Base-by-base conservation (phyloP, 2,113 vertebrate genomes). In the Sorex fumeus region DNA sequence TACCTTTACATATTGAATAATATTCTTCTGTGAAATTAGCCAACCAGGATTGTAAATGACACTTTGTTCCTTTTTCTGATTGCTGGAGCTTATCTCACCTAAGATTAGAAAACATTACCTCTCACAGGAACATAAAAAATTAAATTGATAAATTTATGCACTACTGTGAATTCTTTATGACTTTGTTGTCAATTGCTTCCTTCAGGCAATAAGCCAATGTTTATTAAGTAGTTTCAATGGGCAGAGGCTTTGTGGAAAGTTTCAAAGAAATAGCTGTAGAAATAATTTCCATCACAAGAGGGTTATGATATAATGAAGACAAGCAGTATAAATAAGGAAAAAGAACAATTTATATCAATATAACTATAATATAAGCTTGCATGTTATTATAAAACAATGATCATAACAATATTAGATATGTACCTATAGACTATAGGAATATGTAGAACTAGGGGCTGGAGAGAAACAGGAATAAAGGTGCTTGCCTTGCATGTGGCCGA, bases 51-150 rank as follows among this genome's bases (percentile, higher is more conserved):
- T 75, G 40, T 82, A 71, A 93, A 57, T 60, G 34, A 75, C 50
- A 84, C 8, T 69, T 50, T 50, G 23, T 75, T 47, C 13, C 12
- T 25, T 93, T 69, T 92, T 76, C 71, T 84, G 57, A 30, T 90
- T 82, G 21, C 53, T 34, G 82, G 47, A 78, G 43, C 47, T 4
- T 13, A 60, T 87, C 34, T 91, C 28, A 93, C 64, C 9, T 82
- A 79, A 90, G 75, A 92, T 94, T 64, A 93, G 86, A 90, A 85
- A 91, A 86, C 93, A 90, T 79, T 72, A 45, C 47, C 50, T 89
- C 36, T 86, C 60, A 80, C 0, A 86, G 78, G 80, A 90, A 95
- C 34, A 91, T 93, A 78, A 93, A 84, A 83, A 78, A 72, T 92
- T 89, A 84, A 82, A 47, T 86, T 62, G 71, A 86, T 84, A 84